Evolutionary conservation across 2,113 vertebrate genomes (phyloP), one percentile per base, ranked within the genome.

Genomic region (Anthoscopus minutus): DNA sequence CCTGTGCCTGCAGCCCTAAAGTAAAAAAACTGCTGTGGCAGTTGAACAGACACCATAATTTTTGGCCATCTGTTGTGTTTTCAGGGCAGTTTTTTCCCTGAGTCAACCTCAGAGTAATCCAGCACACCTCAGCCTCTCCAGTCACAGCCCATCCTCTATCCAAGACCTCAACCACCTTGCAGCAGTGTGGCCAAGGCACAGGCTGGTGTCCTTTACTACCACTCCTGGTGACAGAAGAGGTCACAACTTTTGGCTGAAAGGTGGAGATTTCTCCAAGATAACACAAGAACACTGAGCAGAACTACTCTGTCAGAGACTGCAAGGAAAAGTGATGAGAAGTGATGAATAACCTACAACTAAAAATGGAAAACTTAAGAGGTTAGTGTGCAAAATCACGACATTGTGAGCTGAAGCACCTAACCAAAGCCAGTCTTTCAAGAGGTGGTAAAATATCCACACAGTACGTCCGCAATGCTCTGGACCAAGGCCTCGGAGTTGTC

Each of bases 391-490:
- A 94, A 81, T 80, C 83, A 92, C 0, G 1, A 51, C 60, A 56
- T 48, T 2, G 4, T 47, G 64, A 78, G 69, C 72, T 71, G 76
- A 74, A 67, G 64, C 0, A 0, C 33, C 40, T 45, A 35, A 25
- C 30, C 64, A 84, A 25, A 10, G 24, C 44, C 37, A 47, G 27
- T 73, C 62, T 66, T 58, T 16, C 14, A 50, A 31, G 38, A 74
- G 23, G 23, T 0, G 8, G n/a, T 4, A 44, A 33, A 33, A 54
- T 9, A 78, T 20, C 17, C 15, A 12, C 0, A 0, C 20, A 31
- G 40, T 1, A 27, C 13, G 2, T 5, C 27, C 1, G 4, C 0
- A 0, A 67, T 0, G 0, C 35, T 23, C 67, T 0, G 2, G 14
- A 51, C 24, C 19, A 40, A 64, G 72, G 54, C 44, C n/a, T 45